phyloP scores from a whole-genome alignment of 2,113 vertebrate genomes.

The Erythrolamprus reginae region DNA sequence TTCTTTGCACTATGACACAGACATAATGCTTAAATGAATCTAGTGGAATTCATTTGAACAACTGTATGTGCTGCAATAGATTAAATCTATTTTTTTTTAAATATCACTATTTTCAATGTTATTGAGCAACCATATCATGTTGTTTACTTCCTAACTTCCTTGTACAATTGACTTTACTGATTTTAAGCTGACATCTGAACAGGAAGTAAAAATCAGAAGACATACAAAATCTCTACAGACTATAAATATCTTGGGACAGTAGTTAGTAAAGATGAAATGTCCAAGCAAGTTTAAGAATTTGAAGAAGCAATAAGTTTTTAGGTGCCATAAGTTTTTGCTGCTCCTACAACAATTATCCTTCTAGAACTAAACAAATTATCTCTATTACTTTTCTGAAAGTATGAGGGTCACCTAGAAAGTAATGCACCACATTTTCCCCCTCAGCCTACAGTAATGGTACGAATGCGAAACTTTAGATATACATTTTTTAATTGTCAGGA shows the following conservation, averaged over 20 bases:
- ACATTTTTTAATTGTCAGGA: too few species aligned
- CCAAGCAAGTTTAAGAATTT: not conserved
- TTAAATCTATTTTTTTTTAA: not conserved
- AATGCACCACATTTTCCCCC: too few species aligned
- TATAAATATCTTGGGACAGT: not conserved
- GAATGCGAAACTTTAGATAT: too few species aligned
- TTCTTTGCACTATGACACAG: not conserved
- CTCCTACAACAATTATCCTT: not conserved
- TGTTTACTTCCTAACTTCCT: slow-evolving; percentile 44
- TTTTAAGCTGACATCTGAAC: slow-evolving; percentile 18
- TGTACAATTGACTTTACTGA: slow-evolving; percentile 24
- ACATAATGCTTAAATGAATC: slow-evolving; percentile 1
- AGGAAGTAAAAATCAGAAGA: slow-evolving; percentile 9
- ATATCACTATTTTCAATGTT: slow-evolving; percentile 12
- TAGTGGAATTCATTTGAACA: not conserved
- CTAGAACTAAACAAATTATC: not conserved
- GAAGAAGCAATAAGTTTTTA: not conserved
- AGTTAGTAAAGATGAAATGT: not conserved
- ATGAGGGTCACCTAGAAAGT: too few species aligned
- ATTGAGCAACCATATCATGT: slow-evolving; percentile 34
- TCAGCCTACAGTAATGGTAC: too few species aligned
- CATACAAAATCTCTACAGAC: not conserved
- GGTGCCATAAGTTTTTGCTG: not conserved
- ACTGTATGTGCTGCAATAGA: not conserved
- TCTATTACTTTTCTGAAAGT: not conserved